phyloP scores from a whole-genome alignment of 2,113 vertebrate species.

The Hemiscyllium ocellatum region DNA sequence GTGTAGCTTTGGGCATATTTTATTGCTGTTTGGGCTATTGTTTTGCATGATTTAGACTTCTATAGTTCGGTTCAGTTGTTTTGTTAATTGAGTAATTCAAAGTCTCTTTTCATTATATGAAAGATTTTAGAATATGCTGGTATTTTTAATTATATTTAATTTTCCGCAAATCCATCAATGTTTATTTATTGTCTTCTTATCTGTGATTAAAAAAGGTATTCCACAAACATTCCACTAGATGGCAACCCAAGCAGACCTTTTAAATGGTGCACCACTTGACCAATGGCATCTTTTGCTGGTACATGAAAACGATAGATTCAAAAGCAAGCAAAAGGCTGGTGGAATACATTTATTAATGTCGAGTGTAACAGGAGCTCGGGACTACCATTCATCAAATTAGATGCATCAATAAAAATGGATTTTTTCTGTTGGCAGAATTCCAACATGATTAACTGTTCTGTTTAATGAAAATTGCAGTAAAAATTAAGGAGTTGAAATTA shows the following conservation, averaged over 20 bases:
- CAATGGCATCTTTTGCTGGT: neutral
- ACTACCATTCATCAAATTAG: conserved; percentile 16
- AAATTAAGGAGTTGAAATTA: neutral
- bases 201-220: neutral
- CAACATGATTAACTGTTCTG: neutral
- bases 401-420: neutral
- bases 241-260: neutral
- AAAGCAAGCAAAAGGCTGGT: neutral
- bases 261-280: neutral
- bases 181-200: neutral
- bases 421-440: neutral
- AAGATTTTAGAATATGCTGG: neutral
- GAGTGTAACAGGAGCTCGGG: neutral
- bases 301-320: neutral
- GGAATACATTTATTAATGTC: neutral
- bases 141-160: neutral
- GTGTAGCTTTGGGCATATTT: neutral
- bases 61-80: neutral
- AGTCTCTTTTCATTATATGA: neutral
- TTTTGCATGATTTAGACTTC: neutral
- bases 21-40: neutral
- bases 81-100: neutral
- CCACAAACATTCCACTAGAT: conserved; percentile 15
- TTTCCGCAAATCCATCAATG: neutral
- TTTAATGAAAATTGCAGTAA: conserved; percentile 11